Base-by-base conservation (phyloP, 2,113 vertebrate genomes). In the Cervus canadensis region DNA sequence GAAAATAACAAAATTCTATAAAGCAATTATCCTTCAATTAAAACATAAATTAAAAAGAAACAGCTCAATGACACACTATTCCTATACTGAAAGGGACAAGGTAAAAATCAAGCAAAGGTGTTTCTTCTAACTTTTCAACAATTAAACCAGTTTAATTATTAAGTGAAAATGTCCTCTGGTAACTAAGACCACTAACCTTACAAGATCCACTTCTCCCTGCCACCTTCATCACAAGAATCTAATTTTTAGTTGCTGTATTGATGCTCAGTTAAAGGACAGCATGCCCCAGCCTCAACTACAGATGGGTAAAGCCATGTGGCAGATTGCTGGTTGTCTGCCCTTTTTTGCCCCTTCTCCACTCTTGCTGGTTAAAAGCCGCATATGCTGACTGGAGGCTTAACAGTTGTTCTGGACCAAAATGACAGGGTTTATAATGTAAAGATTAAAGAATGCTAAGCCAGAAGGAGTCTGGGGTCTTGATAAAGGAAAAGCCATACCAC, bases 91-190 rank as follows among this genome's bases (percentile, higher is more conserved):
- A 95, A 92, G 26, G 48, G 54, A 89, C 12, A 92, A 78, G 57
- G 82, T 91, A 97, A 96, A 96, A 95, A 86, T 87, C 33, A 93
- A 92, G 10, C 62, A 62, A 60, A 28, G 17, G 26, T n/a, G 7
- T 52, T 93, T 83, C 4, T 23, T 95, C 36, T 89, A 78, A 40
- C 36, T 54, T 84, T 79, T 26, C 21, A 90, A 64, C 21, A 95
- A 84, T 84, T 74, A 74, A 93, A 79, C 6, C 10, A 25, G n/a
- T 13, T 57, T 81, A 87, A 81, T 62, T 92, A 95, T 92, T 92
- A 84, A 71, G 50, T 93, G 21, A 94, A 95, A 89, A 40, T 48
- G 48, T 33, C 40, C 8, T 40, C 50, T 60, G 54, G 3, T 59
- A 67, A 64, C 4, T 7, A 59, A 87, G 28, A 59, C 10, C 10